These are phyloP conservation scores for Ceyx margarethae DNA, from an alignment of 2,113 vertebrate genomes.

Conservation along the genomic window DNA sequence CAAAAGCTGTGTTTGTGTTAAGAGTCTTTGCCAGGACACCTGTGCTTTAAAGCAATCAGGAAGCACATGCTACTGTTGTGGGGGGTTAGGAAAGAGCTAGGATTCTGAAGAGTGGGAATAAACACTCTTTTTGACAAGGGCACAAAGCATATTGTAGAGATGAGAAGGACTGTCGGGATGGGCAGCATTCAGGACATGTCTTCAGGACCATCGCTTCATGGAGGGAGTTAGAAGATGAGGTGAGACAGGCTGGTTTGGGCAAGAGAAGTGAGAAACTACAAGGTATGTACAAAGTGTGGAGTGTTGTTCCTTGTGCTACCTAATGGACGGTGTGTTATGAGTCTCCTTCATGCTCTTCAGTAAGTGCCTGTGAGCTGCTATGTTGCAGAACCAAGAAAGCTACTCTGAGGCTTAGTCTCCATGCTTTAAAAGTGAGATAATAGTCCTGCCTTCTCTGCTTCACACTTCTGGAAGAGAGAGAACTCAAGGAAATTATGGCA, in stretches of 20 bases:
- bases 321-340: neutral
- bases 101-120: neutral
- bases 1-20: neutral
- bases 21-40: neutral
- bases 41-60: neutral
- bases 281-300: neutral
- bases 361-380: neutral
- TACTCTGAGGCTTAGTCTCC: neutral
- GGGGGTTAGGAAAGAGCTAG: neutral
- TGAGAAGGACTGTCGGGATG: neutral
- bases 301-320: rapidly evolving
- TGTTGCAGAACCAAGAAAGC: neutral
- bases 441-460: neutral
- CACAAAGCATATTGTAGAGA: neutral
- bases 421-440: neutral
- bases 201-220: neutral
- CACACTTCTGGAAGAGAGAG: neutral
- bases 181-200: neutral
- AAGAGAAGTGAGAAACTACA: neutral
- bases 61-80: neutral
- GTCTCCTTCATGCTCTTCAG: neutral
- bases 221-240: neutral
- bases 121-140: neutral
- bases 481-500: neutral
- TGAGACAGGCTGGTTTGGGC: neutral